These are phyloP conservation scores for Chelon labrosus DNA, from an alignment of 2,797 vertebrate genomes.

Conservation along the genomic window DNA sequence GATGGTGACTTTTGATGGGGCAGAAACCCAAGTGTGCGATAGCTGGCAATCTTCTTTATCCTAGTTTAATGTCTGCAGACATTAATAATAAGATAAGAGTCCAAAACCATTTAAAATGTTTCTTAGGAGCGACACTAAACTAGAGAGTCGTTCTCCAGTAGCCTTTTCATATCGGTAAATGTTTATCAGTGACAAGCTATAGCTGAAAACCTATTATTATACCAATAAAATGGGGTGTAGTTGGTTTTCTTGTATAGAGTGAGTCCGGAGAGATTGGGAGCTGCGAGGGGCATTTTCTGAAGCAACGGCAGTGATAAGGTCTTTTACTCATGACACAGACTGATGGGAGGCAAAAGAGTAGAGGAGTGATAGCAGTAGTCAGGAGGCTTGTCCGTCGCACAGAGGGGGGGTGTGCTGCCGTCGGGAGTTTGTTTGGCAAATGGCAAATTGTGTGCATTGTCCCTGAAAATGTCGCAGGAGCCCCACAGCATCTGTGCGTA, in stretches of 20 bases:
- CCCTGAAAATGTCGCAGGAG: constrained; percentile 72
- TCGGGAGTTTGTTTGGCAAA: constrained; percentile 71
- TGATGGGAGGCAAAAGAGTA: constrained; percentile 63
- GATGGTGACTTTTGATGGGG: too few species aligned
- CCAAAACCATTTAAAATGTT: too few species aligned
- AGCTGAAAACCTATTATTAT: background rate
- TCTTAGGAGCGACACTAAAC: too few species aligned
- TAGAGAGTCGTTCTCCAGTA: too few species aligned
- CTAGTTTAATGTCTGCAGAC: too few species aligned
- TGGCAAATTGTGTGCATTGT: constrained; percentile 74
- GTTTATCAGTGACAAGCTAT: too few species aligned
- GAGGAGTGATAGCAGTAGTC: constrained; percentile 65
- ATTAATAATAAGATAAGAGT: too few species aligned
- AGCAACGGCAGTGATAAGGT: constrained; percentile 70
- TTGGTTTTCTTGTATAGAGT: constrained; percentile 37
- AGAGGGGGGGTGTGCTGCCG: constrained; percentile 44
- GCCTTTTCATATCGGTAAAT: too few species aligned
- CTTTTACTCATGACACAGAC: constrained; percentile 72
- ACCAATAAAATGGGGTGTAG: background rate
- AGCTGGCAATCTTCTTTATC: too few species aligned
- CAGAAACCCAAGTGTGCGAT: too few species aligned
- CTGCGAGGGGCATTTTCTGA: constrained; percentile 65
- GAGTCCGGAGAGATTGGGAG: constrained; percentile 50
- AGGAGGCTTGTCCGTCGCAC: constrained; percentile 51
- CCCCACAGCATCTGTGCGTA: constrained; percentile 46